A percentile compares a stretch with the other conserved stretches of the same genome.
These are phyloP conservation scores for Eclectus roratus DNA, from an alignment of 2,113 vertebrate genomes.

Conservation along the genomic window DNA sequence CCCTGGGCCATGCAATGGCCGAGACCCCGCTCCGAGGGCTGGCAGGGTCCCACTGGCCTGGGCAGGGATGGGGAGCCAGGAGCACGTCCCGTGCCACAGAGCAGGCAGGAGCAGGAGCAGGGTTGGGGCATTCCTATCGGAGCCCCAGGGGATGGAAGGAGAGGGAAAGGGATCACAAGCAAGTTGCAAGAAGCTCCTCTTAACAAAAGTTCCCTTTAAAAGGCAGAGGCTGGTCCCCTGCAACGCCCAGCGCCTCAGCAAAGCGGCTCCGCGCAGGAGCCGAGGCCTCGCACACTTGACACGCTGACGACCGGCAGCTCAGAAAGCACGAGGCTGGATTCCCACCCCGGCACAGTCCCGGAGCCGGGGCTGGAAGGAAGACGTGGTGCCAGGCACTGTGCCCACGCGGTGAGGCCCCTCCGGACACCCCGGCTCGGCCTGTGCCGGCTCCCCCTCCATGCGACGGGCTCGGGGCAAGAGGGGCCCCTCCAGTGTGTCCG, in stretches of 20 bases:
- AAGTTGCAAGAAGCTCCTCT: slow-evolving; percentile 58
- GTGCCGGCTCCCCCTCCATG: neutral
- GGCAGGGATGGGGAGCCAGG: neutral
- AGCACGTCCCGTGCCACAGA: accelerated
- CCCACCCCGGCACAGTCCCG: neutral
- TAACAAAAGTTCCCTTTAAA: slow-evolving; percentile 60
- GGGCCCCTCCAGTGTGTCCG: neutral
- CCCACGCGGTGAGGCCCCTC: neutral
- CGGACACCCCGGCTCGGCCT: neutral
- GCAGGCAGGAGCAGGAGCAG: neutral
- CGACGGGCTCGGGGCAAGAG: neutral
- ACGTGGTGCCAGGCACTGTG: slow-evolving; percentile 35
- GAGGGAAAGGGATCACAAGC: slow-evolving; percentile 21
- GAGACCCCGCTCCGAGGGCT: neutral
- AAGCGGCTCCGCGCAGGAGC: neutral
- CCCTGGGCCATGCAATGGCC: neutral
- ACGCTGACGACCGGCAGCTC: neutral
- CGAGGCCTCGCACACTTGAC: neutral
- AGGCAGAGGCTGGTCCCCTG: slow-evolving; percentile 31
- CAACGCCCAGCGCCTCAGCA: slow-evolving; percentile 14
- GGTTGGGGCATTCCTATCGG: neutral
- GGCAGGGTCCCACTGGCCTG: neutral
- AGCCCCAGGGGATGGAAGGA: neutral
- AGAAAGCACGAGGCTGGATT: neutral
- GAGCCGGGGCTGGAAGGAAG: slow-evolving; percentile 49